Evolutionary conservation across 2,113 vertebrate species (phyloP), one percentile per base, ranked within the genome.

Genomic region (Rhadina sibilatrix): DNA sequence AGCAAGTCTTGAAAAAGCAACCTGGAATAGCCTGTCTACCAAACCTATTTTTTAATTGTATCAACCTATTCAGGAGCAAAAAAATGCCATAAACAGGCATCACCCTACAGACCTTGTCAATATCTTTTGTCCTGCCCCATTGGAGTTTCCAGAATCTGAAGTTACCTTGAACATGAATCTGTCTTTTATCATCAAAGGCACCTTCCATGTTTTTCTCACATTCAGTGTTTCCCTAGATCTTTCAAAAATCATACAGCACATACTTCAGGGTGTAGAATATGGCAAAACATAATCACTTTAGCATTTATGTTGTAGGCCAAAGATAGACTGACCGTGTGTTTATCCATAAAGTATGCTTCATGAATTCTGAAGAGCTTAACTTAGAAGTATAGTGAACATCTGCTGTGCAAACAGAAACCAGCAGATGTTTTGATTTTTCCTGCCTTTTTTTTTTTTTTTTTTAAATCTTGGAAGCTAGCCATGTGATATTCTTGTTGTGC

Each of bases 341-440:
- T 90, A 82, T 12, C 10, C n/a, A 83, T 23, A 11, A 86, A 93
- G 53, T 44, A 54, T 28, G 40, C 60, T 82, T 76, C 65, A 44
- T 40, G 38, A 83, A 92, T 38, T 92, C 71, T 88, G 50, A 83
- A 42, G 27, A 92, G 63, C 42, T 77, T 77, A 90, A 68, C 46
- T 83, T 90, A 33, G 74, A 92, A 97, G 63, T 13, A 13, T 76
- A 80, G 35, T 77, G 76, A 92, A 94, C 95, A 95, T 96, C 88
- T 97, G 94, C 76, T 83, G 42, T 33, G 30, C 86, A 96, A 89
- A 93, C 22, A 1, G 68, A 88, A 35, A 92, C 66, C 31, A 86
- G 80, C 94, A 97, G 91, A 94, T 94, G 89, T 94, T 97, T 96
- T 94, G 52, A 87, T 87, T 93, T 93, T 96, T 35, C 80, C 47